Evolutionary conservation across 2,113 vertebrate species (phyloP).

Genomic region (Gracilinanus agilis): DNA sequence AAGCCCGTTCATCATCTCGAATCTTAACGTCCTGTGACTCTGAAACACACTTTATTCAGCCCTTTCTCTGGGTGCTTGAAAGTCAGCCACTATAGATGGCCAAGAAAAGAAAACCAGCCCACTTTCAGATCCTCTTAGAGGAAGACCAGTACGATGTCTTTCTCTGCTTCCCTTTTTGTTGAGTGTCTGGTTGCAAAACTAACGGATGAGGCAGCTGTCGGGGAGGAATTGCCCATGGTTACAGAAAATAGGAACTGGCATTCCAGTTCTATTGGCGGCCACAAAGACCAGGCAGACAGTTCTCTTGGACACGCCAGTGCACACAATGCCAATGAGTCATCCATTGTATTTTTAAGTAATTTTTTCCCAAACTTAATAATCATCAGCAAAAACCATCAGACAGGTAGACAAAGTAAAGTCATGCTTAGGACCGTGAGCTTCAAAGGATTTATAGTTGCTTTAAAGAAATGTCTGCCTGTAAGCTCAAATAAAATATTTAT

Average conservation of each 20-base stretch:
- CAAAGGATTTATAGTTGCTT: not conserved
- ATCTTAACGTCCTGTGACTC: not conserved
- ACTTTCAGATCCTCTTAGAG: conserved; percentile 44
- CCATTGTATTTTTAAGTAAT: not conserved
- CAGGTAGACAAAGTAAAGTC: not conserved
- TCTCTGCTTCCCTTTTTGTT: conserved; percentile 46
- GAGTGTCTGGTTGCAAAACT: conserved; percentile 36
- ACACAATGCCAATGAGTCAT: not conserved
- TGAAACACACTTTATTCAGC: not conserved
- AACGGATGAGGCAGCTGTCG: conserved; percentile 17
- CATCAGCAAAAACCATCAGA: not conserved
- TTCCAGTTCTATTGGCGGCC: not conserved
- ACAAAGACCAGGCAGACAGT: not conserved
- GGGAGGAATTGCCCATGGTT: not conserved
- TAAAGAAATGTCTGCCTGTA: not conserved
- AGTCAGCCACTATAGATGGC: not conserved
- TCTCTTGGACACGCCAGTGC: not conserved
- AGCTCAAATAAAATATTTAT: not conserved
- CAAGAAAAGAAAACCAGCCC: conserved; percentile 3
- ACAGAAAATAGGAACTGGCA: conserved; percentile 23
- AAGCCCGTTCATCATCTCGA: not conserved
- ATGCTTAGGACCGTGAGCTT: not conserved
- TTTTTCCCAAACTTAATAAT: not conserved
- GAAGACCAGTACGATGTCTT: conserved; percentile 35
- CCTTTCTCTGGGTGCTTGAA: not conserved